phyloP scores from a whole-genome alignment of 2,797 vertebrate genomes.

The Ptychadena robeensis region DNA sequence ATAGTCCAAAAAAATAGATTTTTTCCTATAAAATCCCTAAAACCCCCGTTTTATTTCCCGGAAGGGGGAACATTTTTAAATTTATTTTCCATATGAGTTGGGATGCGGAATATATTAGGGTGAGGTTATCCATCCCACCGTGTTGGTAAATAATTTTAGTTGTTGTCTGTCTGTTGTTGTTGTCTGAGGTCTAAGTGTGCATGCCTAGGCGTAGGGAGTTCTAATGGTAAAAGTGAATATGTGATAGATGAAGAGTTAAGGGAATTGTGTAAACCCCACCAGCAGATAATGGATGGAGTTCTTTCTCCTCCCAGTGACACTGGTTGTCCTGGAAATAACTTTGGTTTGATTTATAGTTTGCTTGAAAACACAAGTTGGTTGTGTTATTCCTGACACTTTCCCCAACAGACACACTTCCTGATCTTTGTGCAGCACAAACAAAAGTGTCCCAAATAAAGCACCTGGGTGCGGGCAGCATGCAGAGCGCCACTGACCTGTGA shows the following conservation, averaged over 20 bases:
- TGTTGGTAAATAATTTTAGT: too few species aligned
- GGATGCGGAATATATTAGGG: too few species aligned
- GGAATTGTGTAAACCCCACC: slow-evolving; percentile 4
- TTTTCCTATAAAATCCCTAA: too few species aligned
- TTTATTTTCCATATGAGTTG: too few species aligned
- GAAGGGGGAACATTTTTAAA: too few species aligned
- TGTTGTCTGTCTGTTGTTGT: too few species aligned
- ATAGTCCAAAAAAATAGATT: too few species aligned
- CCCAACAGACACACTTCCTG: slow-evolving; percentile 57
- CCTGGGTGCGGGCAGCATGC: slow-evolving; percentile 45
- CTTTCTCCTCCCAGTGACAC: not conserved
- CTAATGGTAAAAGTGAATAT: not conserved
- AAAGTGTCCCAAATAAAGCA: slow-evolving; percentile 49
- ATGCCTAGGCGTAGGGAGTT: not conserved
- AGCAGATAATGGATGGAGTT: slow-evolving; percentile 7
- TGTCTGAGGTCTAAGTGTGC: too few species aligned
- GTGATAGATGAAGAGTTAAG: slow-evolving; percentile 18
- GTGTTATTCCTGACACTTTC: slow-evolving; percentile 56
- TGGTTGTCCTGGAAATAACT: slow-evolving; percentile 3
- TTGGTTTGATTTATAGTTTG: slow-evolving; percentile 52
- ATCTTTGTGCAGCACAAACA: slow-evolving; percentile 55
- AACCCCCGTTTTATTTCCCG: too few species aligned
- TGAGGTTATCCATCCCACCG: too few species aligned
- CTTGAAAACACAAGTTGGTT: slow-evolving; percentile 39
- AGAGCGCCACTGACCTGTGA: slow-evolving; percentile 50